phyloP scores from a whole-genome alignment of 2,113 vertebrate species.

The Turdus rufiventris region DNA sequence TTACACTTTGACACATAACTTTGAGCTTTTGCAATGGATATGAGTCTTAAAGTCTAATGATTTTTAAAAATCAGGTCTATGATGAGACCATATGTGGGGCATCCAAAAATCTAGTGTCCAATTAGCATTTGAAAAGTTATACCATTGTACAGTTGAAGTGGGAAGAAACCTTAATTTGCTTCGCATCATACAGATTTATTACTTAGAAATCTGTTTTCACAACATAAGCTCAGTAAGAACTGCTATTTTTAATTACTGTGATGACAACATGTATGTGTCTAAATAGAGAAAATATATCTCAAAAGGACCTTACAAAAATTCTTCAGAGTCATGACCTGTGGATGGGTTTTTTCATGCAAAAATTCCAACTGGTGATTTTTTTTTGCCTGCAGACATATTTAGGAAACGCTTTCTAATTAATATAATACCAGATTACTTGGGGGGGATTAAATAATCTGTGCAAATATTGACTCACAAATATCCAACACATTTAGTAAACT shows the following conservation, averaged over 20 bases:
- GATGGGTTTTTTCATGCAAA: neutral
- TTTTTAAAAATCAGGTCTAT: neutral
- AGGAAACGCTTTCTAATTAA: neutral
- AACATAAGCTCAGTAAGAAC: neutral
- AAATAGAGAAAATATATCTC: neutral
- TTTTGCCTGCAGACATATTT: neutral
- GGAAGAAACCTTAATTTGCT: neutral
- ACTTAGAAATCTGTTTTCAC: neutral
- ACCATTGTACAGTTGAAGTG: neutral
- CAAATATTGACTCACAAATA: constrained; percentile 41
- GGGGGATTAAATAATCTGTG: neutral
- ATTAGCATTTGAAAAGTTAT: neutral
- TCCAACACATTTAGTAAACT: neutral
- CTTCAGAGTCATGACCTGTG: neutral
- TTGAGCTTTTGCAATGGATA: neutral
- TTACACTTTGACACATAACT: neutral
- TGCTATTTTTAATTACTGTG: neutral
- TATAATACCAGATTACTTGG: neutral
- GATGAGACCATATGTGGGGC: fast-evolving
- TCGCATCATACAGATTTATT: neutral
- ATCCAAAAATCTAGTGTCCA: neutral
- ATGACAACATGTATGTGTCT: neutral
- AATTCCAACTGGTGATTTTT: neutral
- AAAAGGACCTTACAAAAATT: neutral
- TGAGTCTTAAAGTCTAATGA: neutral